Conservation (phyloP, 2,888 invertebrate species). For the Ypsolopha sequella region DNA sequence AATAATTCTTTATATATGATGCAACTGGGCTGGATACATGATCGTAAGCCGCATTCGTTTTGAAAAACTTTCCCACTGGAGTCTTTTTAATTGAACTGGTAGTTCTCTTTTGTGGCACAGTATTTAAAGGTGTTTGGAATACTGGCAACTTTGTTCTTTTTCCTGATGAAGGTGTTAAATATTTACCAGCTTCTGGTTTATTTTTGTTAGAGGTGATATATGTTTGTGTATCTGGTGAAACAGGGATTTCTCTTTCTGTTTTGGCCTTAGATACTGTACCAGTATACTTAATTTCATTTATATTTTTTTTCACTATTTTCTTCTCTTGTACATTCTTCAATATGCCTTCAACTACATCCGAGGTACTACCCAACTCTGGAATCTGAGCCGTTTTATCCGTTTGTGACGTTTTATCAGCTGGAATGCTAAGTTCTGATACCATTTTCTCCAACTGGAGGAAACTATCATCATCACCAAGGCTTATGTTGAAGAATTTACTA, state of each 20-base stretch:
- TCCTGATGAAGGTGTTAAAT: slow-evolving; percentile 16
- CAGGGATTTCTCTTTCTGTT: background rate
- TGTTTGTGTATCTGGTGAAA: background rate
- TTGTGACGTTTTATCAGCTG: slow-evolving; percentile 14
- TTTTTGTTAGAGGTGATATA: slow-evolving; percentile 19
- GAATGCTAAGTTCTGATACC: slow-evolving; percentile 25
- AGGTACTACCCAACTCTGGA: slow-evolving; percentile 32
- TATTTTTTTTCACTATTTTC: slow-evolving; percentile 5
- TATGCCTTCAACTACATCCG: slow-evolving; percentile 39
- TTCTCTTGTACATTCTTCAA: slow-evolving; percentile 26
- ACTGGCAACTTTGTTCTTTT: slow-evolving; percentile 12
- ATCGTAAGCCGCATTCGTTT: slow-evolving; percentile 26
- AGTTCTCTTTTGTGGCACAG: slow-evolving; percentile 22
- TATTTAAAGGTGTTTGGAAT: slow-evolving; percentile 35
- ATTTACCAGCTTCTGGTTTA: slow-evolving; percentile 10
- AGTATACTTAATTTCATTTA: slow-evolving; percentile 1
- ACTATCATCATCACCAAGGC: slow-evolving; percentile 24
- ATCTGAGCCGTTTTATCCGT: no score
- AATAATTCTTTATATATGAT: slow-evolving; percentile 42
- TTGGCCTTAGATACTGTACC: background rate
- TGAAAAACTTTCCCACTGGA: no score
- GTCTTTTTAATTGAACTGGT: slow-evolving; percentile 24
- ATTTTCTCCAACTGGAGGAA: slow-evolving; percentile 38
- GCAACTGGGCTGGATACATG: slow-evolving; percentile 51
- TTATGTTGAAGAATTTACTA: background rate